Evolutionary conservation across 2,888 invertebrate genomes (phyloP), one percentile per base, ranked within the genome.

Genomic region (Apantesis nais): DNA sequence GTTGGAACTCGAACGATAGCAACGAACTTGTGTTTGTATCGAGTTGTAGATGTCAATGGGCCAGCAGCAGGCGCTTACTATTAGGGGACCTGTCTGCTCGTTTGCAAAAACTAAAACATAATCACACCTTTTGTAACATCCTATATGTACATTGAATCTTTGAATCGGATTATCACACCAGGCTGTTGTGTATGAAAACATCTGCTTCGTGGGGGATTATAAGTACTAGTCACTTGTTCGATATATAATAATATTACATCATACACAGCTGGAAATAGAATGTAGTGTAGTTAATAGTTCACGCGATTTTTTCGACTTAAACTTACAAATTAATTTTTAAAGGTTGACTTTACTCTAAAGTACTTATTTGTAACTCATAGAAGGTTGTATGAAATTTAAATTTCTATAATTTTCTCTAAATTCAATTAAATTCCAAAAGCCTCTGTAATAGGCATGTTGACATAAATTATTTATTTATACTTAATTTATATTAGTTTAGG

Each of bases 241-340:
- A 61, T 61, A 37, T 7, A 5, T n/a, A n/a, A 62, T 62, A 39
- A 39, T 62, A n/a, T 62, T 62, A 62, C n/a, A 55, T 58, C 58
- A 16, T 58, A 29, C 25, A 29, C 25, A 62, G 39, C n/a, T 39
- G n/a, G 25, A 62, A 62, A 39, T 62, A 62, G 25, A 62, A 29
- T 39, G 37, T 34, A 22, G 3, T 34, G 39, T 34, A 25, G 41
- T 29, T 63, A 25, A 29, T 29, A 58, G 58, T 58, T 58, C 25
- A 16, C 29, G 58, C 58, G 7, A 58, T 8, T 29, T 52, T n/a
- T 14, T 55, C 5, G 12, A n/a, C 2, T 25, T 66, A 16, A 7
- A 25, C 25, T 25, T 55, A 12, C 52, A 55, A 25, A n/a, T 2
- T 48, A 1, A 22, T 8, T 22, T 48, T 7, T 52, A 11, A 52